Percentiles rank a stretch among this genome's conserved stretches.
Evolutionary conservation across 2,797 vertebrate species (phyloP).

Genomic region (Sebastes dallii): DNA sequence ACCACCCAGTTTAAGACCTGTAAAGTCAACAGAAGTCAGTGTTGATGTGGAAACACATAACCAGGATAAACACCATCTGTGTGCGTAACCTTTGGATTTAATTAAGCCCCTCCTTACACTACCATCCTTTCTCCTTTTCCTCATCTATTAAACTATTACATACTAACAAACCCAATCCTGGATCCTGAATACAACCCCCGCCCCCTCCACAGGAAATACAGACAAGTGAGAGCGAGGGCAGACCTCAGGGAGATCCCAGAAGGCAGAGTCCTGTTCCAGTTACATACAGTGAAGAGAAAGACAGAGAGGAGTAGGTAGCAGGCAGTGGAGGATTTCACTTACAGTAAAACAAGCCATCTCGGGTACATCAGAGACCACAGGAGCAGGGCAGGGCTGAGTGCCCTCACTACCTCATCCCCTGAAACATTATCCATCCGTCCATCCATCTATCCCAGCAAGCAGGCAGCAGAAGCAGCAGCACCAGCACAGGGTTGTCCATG

Average conservation of each 20-base stretch:
- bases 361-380: conserved; percentile 72
- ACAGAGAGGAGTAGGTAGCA: conserved; percentile 64
- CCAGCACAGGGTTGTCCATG: conserved; percentile 22
- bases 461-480: conserved; percentile 30
- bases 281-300: conserved; percentile 67
- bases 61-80: conserved; percentile 63
- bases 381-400: conserved; percentile 70
- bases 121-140: conserved; percentile 35
- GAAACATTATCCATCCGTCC: conserved; percentile 73
- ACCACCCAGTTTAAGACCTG: conserved; percentile 66
- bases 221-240: conserved; percentile 66
- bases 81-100: conserved; percentile 64
- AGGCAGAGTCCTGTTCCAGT: conserved; percentile 76
- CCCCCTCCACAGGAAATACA: conserved; percentile 58
- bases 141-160: conserved; percentile 61
- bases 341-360: conserved; percentile 81
- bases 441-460: conserved; percentile 56
- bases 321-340: conserved; percentile 79
- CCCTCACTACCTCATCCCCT: conserved; percentile 70
- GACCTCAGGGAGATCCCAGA: conserved; percentile 73
- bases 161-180: conserved; percentile 49
- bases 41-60: conserved; percentile 60
- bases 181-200: conserved; percentile 29
- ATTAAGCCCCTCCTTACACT: conserved; percentile 39
- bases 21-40: conserved; percentile 54